phyloP scores from a whole-genome alignment of 1,140 invertebrate species.

The Atta cephalotes region DNA sequence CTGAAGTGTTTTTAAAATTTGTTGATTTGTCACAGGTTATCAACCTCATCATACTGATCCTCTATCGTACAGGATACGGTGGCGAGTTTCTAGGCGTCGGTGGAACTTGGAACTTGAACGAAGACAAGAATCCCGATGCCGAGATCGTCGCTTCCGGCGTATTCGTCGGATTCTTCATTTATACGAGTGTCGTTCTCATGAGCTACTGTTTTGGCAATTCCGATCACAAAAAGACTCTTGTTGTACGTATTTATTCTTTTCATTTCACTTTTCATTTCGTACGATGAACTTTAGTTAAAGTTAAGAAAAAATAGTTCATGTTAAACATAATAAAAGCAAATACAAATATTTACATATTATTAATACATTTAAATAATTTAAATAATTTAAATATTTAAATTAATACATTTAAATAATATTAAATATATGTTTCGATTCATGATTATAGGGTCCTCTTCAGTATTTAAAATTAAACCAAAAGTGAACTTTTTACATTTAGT shows the following conservation, averaged over 20 bases:
- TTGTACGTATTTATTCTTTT: constrained; percentile 81
- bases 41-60: constrained; percentile 92
- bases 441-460: too few relatives aligned
- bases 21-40: constrained; percentile 88
- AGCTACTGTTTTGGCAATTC: constrained; percentile 91
- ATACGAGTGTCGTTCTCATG: constrained; percentile 90
- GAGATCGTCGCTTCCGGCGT: constrained; percentile 95
- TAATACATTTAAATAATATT: too few relatives aligned
- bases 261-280: not conserved
- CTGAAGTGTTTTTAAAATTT: not conserved
- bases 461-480: too few relatives aligned
- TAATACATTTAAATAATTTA: too few relatives aligned
- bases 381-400: too few relatives aligned
- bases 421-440: too few relatives aligned
- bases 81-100: constrained; percentile 94
- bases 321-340: not conserved
- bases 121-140: constrained; percentile 93
- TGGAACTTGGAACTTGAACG: constrained; percentile 95
- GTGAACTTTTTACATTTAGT: too few relatives aligned
- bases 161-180: constrained; percentile 94
- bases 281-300: not conserved
- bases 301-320: not conserved
- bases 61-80: constrained; percentile 93
- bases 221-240: constrained; percentile 90
- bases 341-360: not conserved